A percentile compares a stretch with the other conserved stretches of the same genome.
These are phyloP conservation scores for Cotesia typhae DNA, from an alignment of 1,140 invertebrate genomes.

Conservation along the genomic window DNA sequence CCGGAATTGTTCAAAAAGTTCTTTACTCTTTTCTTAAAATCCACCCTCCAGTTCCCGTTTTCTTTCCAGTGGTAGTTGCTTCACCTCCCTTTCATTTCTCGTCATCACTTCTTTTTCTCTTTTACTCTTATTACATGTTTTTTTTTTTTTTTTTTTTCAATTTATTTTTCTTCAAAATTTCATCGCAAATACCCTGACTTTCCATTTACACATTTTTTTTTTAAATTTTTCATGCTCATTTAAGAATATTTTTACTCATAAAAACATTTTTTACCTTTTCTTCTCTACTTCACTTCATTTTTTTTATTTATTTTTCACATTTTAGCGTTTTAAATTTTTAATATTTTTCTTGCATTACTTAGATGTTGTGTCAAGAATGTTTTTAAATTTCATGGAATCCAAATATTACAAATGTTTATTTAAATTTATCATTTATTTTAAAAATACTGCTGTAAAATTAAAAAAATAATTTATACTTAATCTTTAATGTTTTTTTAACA, in stretches of 20 bases:
- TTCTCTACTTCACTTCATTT: not conserved
- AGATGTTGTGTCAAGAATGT: not conserved
- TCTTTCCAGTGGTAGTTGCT: too few species aligned
- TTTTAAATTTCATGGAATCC: too few species aligned
- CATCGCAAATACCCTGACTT: not conserved
- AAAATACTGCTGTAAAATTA: not conserved
- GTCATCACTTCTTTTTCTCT: constrained; percentile 16
- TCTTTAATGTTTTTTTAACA: too few species aligned
- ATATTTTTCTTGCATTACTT: not conserved
- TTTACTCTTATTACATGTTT: constrained; percentile 2
- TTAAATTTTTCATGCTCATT: not conserved
- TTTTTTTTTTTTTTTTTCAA: constrained; percentile 33
- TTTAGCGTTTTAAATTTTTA: too few species aligned
- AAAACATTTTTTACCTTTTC: not conserved
- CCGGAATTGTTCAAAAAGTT: constrained; percentile 18
- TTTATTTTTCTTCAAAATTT: constrained; percentile 31
- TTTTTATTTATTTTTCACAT: not conserved
- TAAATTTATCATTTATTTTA: too few species aligned
- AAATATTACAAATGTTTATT: too few species aligned
- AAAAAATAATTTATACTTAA: not conserved
- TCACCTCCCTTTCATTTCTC: too few species aligned
- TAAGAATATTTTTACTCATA: not conserved
- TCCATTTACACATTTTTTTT: too few species aligned
- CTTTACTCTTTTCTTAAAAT: not conserved
- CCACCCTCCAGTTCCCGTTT: too few species aligned